phyloP scores from a whole-genome alignment of 2,113 vertebrate genomes.

The Semicossyphus pulcher region DNA sequence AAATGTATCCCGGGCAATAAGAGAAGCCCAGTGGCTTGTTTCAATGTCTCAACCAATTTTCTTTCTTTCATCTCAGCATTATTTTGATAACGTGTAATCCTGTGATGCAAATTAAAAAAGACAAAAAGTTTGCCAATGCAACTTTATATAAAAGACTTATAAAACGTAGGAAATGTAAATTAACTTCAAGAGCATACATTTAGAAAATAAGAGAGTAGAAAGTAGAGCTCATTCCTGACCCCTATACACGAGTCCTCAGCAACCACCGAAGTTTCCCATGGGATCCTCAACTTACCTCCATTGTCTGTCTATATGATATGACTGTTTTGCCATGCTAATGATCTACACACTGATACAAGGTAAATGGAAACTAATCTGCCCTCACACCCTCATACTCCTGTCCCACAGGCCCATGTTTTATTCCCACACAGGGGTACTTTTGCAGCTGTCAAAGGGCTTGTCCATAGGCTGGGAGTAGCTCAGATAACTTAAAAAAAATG shows the following conservation, averaged over 20 bases:
- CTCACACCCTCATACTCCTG: constrained; percentile 50
- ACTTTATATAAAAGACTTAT: not conserved
- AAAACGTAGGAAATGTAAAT: no score
- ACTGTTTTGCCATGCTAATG: constrained; percentile 29
- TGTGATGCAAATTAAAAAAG: constrained; percentile 30
- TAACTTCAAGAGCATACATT: not conserved
- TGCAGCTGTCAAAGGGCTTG: not conserved
- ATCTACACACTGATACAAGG: constrained; percentile 18
- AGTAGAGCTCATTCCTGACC: constrained; percentile 17
- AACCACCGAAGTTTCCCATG: not conserved
- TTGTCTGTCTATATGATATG: constrained; percentile 28
- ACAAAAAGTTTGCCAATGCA: constrained; percentile 18
- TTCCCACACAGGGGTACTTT: not conserved
- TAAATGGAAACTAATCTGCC: constrained; percentile 41
- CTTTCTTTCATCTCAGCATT: constrained; percentile 28
- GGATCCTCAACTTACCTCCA: not conserved
- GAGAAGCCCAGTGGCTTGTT: constrained; percentile 46
- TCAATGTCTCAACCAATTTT: constrained; percentile 52
- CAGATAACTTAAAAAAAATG: not conserved
- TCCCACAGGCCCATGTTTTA: not conserved
- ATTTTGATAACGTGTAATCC: constrained; percentile 35
- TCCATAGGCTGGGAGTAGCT: not conserved
- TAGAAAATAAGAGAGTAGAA: constrained; percentile 3
- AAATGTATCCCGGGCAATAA: constrained; percentile 35
- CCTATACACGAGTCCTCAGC: constrained; percentile 10